Evolutionary conservation across 1,140 invertebrate species (phyloP).

Genomic region (Bombus pyrosoma): DNA sequence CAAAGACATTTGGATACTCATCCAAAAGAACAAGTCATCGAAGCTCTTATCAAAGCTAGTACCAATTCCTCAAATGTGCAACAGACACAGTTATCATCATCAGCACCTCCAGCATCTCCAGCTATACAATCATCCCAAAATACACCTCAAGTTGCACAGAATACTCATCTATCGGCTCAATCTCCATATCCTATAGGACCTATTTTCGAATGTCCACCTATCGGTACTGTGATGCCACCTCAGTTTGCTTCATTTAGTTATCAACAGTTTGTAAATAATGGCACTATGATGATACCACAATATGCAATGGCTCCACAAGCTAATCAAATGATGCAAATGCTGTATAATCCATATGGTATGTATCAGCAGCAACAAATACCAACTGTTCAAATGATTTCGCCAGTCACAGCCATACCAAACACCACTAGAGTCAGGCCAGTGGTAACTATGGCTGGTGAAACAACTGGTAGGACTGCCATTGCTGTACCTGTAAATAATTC

Average conservation of each 20-base stretch:
- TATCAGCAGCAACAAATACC: constrained; percentile 84
- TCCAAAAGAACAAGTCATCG: constrained; percentile 93
- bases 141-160: constrained; percentile 58
- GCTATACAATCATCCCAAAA: constrained; percentile 57
- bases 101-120: constrained; percentile 49
- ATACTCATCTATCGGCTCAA: constrained; percentile 69
- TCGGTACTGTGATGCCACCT: constrained; percentile 78
- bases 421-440: constrained; percentile 70
- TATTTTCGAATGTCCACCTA: constrained; percentile 79
- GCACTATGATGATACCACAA: constrained; percentile 83
- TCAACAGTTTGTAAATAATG: constrained; percentile 84
- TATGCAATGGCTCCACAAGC: constrained; percentile 83
- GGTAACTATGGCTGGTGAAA: constrained; percentile 62
- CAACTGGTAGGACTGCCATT: constrained; percentile 60
- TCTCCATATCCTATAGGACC: constrained; percentile 76
- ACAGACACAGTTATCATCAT: constrained; percentile 44
- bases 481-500: constrained; percentile 64
- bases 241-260: constrained; percentile 83
- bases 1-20: constrained; percentile 91
- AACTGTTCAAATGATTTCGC: constrained; percentile 83
- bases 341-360: constrained; percentile 82
- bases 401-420: constrained; percentile 79
- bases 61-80: constrained; percentile 35
- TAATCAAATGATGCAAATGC: constrained; percentile 84
- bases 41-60: constrained; percentile 86